A percentile compares a stretch with the other conserved stretches of the same genome.
phyloP scores from a whole-genome alignment of 2,888 invertebrate species.

The Oscheius sp. region DNA sequence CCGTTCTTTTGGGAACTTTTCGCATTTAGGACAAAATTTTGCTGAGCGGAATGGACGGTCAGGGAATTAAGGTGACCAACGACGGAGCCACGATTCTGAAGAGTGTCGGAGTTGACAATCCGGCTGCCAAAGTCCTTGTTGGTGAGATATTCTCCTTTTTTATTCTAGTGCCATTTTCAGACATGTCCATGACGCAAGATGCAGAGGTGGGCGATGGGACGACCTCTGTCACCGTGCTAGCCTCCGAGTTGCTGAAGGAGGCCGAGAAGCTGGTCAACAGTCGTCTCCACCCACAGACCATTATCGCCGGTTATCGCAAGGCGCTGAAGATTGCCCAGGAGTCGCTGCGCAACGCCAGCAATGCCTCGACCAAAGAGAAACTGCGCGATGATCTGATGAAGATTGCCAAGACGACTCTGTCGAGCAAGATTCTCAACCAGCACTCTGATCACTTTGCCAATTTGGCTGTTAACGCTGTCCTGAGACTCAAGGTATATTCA shows the following conservation, averaged over 20 bases:
- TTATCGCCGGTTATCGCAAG: conserved; percentile 93
- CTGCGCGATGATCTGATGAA: conserved; percentile 91
- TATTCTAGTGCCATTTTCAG: conserved; percentile 74
- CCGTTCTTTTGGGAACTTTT: too few relatives aligned
- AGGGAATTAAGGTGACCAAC: conserved; percentile 91
- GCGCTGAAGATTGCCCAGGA: conserved; percentile 86
- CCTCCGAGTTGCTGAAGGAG: conserved; percentile 89
- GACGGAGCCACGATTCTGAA: conserved; percentile 98
- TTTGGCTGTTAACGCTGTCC: conserved; percentile 92
- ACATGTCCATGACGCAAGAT: conserved; percentile 97
- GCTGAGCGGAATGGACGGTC: conserved; percentile 72
- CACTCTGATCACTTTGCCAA: conserved; percentile 96
- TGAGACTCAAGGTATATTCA: conserved; percentile 82
- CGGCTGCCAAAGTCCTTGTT: conserved; percentile 98
- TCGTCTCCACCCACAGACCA: conserved; percentile 97
- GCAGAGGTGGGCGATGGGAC: conserved; percentile 99
- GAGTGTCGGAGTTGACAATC: conserved; percentile 95
- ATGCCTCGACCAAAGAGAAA: conserved; percentile 81
- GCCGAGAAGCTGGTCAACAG: conserved; percentile 92
- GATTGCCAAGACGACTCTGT: conserved; percentile 95
- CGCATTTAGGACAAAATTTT: conserved; percentile 77
- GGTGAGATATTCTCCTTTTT: conserved; percentile 71
- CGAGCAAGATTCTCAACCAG: conserved; percentile 96
- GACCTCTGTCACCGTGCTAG: conserved; percentile 96
- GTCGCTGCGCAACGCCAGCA: conserved; percentile 84